These are phyloP conservation scores for Canis aureus DNA, from an alignment of 2,113 vertebrate species.

Conservation along the genomic window DNA sequence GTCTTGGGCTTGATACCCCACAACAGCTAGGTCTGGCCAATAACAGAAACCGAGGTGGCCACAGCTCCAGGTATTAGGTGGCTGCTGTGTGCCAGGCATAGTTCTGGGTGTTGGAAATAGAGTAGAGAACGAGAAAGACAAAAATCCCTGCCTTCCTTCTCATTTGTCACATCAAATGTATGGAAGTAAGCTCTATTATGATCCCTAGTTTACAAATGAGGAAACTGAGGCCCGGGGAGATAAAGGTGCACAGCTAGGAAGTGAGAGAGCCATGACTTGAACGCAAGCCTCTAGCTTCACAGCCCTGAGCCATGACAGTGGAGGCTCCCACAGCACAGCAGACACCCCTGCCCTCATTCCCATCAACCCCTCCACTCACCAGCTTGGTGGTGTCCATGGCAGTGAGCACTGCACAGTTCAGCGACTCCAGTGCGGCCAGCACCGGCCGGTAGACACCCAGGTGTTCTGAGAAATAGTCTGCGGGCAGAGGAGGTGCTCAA, in stretches of 20 bases:
- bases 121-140: conserved; percentile 21
- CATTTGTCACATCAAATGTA: neutral
- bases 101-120: neutral
- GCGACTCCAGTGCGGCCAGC: conserved; percentile 94
- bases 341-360: neutral
- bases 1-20: neutral
- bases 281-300: neutral
- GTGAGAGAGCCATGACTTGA: neutral
- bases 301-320: neutral
- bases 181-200: neutral
- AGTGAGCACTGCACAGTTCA: conserved; percentile 94
- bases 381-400: conserved; percentile 98
- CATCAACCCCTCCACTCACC: conserved; percentile 86
- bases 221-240: neutral
- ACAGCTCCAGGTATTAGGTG: neutral
- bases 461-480: conserved; percentile 97
- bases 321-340: neutral
- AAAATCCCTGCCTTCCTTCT: conserved; percentile 10
- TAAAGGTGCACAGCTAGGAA: neutral
- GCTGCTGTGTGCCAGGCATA: neutral
- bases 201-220: conserved; percentile 24
- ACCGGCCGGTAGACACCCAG: conserved; percentile 95
- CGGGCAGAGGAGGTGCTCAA: conserved; percentile 13
- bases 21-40: neutral
- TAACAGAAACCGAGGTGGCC: neutral